Evolutionary conservation across 2,797 vertebrate genomes (phyloP).

Genomic region (Coracias cyanogaster): DNA sequence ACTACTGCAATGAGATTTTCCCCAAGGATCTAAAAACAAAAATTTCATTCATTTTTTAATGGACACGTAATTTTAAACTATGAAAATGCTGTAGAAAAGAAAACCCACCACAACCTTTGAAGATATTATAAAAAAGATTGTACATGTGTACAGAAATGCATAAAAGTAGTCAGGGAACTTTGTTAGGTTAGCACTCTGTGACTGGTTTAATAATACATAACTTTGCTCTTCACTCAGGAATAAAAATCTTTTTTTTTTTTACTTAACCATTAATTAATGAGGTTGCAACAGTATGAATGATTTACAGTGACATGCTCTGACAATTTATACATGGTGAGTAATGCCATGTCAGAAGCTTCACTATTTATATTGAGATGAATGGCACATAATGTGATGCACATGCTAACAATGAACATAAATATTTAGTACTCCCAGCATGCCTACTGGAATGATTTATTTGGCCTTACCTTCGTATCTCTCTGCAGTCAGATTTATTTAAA

Average conservation of each 20-base stretch:
- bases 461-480: slow-evolving; percentile 35
- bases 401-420: slow-evolving; percentile 71
- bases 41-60: background rate
- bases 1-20: background rate
- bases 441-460: slow-evolving; percentile 62
- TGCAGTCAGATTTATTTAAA: slow-evolving; percentile 40
- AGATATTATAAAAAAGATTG: background rate
- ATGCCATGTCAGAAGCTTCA: slow-evolving; percentile 53
- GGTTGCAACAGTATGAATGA: slow-evolving; percentile 26
- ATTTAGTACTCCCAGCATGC: slow-evolving; percentile 64
- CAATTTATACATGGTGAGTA: slow-evolving; percentile 67
- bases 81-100: background rate
- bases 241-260: background rate
- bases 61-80: background rate
- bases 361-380: slow-evolving; percentile 75
- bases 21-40: background rate
- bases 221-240: background rate
- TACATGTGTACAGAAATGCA: background rate
- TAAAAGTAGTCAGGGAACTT: background rate
- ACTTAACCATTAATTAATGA: slow-evolving; percentile 66
- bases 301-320: slow-evolving; percentile 35
- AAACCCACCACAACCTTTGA: background rate
- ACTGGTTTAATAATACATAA: background rate
- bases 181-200: background rate
- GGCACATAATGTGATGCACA: slow-evolving; percentile 59